Base-by-base conservation (phyloP, 2,113 vertebrate genomes). In the Pluvianellus socialis region DNA sequence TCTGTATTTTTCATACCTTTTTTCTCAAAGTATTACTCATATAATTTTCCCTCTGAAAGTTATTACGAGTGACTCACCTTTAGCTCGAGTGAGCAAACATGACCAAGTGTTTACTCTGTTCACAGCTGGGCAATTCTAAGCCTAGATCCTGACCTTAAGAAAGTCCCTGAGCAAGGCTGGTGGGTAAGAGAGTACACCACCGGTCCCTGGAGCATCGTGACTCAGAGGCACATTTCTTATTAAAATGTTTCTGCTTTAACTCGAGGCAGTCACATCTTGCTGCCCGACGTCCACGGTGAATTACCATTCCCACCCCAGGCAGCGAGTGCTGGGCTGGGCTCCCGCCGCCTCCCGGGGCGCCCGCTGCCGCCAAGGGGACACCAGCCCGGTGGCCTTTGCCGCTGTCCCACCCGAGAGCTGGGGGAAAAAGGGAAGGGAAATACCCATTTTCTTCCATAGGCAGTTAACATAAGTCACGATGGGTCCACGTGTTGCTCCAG, bases 31-130 rank as follows among this genome's bases (percentile, higher is more conserved):
- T 66, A 95, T 97, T 97, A 95, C 81, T 97, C 95, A 96, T 52
- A 33, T 89, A 92, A 94, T 95, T 97, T 96, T 94, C 94, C 91
- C 95, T 71, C 53, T 95, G 91, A 92, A 97, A 96, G 92, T 92
- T 94, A 92, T 96, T 96, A 90, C 2, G 6, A 86, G 79, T 96
- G 96, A 97, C 92, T 97, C 95, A 95, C 95, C 92, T 96, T 92
- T 75, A 95, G 94, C 89, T 92, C 0, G 4, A 92, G 89, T 5
- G 35, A 95, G 84, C 92, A 95, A 95, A 96, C 89, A 94, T 74
- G 95, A 95, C 92, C 89, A 32, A 94, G 81, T 94, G 94, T 97
- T 97, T 95, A 87, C 91, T 97, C 84, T 92, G n/a, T 65, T 95
- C 87, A 91, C 86, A 95, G 94, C 87, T 93, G 97, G 80, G 81